Evolutionary conservation across 2,888 invertebrate species (phyloP), one percentile per base, ranked within the genome.

Genomic region (Colostygia pectinataria): DNA sequence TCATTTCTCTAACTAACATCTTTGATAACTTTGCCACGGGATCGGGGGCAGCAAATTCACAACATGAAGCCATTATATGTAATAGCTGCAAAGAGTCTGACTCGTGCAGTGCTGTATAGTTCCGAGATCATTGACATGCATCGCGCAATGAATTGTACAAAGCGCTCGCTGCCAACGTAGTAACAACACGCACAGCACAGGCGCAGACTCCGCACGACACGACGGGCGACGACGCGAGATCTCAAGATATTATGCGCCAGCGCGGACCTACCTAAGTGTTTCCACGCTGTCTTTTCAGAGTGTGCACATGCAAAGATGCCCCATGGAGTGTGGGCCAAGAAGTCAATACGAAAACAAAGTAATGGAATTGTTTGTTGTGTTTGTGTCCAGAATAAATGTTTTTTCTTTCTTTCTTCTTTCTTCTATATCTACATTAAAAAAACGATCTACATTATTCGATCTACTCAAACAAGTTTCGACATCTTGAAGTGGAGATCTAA

Each of bases 101-200:
- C 37, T 42, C 57, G 59, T 55, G 61, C 57, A 53, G 61, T 54
- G 34, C 6, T 6, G 20, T 20, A n/a, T 52, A 55, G 61, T 62
- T 57, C 58, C 56, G 64, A 69, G 68, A 72, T 73, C 74, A 69
- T 71, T 74, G 71, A 74, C 72, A 67, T 71, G 68, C 58, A 61
- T 59, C 60, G 61, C 60, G 60, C 60, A 71, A 62, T 67, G 63
- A 63, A 62, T 66, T 65, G 67, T 66, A 65, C 62, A 63, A 68
- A 69, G 65, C 65, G 55, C 62, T 60, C 67, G 55, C 65, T 60
- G 61, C 63, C 65, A 63, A 64, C 57, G 58, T 59, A 60, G 60
- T 66, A 64, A 66, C 63, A 68, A 63, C 57, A 59, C 62, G 61
- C 55, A 71, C 65, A 65, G 61, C 55, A 71, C 65, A 65, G 58